These are phyloP conservation scores for Prinia subflava DNA, from an alignment of 2,113 vertebrate species.

Conservation along the genomic window DNA sequence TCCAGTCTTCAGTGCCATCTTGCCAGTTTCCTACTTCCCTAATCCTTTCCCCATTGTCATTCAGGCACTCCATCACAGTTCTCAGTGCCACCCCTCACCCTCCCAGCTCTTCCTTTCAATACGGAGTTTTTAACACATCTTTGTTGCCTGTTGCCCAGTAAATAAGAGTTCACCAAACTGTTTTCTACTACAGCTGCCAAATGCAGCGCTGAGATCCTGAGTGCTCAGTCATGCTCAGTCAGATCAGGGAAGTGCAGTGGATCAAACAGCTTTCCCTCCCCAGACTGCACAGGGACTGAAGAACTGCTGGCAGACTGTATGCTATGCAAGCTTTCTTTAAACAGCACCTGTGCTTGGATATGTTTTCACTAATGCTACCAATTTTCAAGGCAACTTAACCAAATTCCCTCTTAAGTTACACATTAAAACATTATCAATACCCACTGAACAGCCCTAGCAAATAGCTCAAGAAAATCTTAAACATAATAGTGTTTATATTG, in stretches of 20 bases:
- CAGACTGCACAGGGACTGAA: not conserved
- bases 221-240: not conserved
- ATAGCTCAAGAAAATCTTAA: not conserved
- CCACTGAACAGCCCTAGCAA: not conserved
- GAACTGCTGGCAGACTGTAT: not conserved
- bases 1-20: not conserved
- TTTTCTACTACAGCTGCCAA: not conserved
- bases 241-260: not conserved
- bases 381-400: not conserved
- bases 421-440: not conserved
- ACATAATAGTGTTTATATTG: not conserved
- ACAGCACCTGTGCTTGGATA: not conserved
- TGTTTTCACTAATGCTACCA: not conserved
- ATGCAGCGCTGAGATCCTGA: not conserved
- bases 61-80: not conserved
- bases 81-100: not conserved
- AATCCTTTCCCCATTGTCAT: not conserved
- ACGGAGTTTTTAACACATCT: not conserved
- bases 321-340: not conserved
- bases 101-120: not conserved
- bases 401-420: not conserved
- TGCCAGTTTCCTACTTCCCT: not conserved
- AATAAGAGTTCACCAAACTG: not conserved
- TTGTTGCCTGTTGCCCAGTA: not conserved
- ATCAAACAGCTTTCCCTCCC: not conserved